Evolutionary conservation across 1,140 invertebrate species (phyloP), one percentile per base, ranked within the genome.

Genomic region (Lasioglossum albipes): DNA sequence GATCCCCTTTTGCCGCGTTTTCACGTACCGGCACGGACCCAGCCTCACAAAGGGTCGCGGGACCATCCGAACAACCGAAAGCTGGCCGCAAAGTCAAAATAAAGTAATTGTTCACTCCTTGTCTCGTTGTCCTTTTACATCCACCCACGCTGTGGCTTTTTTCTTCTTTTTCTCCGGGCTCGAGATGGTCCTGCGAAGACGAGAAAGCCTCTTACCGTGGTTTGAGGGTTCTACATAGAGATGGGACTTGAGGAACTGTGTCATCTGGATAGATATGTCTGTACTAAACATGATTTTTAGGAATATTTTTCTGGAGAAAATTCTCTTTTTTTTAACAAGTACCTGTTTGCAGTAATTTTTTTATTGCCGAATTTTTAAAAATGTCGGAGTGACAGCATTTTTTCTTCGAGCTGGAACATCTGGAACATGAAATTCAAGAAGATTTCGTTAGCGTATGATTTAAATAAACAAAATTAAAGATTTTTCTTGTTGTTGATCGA

Each of bases 41-140:
- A 16, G 16, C 13, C 12, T 49, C 31, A 83, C 81, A 86, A 86
- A 83, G 64, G 31, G 18, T 9, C 57, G 62, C 74, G 49, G 77
- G 18, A 6, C n/a, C 52, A 31, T n/a, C 75, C 61, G 62, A 85
- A 81, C 64, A 62, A 22, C 73, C 36, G 49, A 36, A 74, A 62
- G 68, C 41, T 75, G 36, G 81, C 80, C 85, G 78, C 81, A 86
- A 87, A 90, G 87, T 90, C 89, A 90, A 90, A 90, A 90, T 90
- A 90, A 89, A 89, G 86, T 90, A 88, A 88, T 86, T 85, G 84
- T 86, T 79, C 42, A 42, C 36, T 54, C 75, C 64, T 86, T 86
- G 79, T 85, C 36, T 36, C 42, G 61, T 0, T 13, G 10, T 59
- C 62, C 69, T 57, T 61, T 81, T 82, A 62, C 61, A 45, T 18